A percentile compares a stretch with the other conserved stretches of the same genome.
phyloP scores from a whole-genome alignment of 2,888 invertebrate species.

The Acanthosoma haemorrhoidale region DNA sequence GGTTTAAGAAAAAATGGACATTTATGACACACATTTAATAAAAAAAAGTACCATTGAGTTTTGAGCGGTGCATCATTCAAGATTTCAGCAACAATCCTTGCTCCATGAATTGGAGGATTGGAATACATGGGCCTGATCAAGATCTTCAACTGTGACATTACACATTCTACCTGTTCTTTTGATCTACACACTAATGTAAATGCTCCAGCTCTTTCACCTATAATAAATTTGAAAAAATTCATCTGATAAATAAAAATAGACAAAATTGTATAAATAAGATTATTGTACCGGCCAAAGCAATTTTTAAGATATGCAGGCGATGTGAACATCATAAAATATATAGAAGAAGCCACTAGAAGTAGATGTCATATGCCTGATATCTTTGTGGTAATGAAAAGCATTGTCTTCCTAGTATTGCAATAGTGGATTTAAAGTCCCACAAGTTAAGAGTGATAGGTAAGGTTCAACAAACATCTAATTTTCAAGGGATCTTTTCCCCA shows the following conservation, averaged over 20 bases:
- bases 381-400: no score
- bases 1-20: not conserved
- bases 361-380: no score
- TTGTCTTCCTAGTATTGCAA: no score
- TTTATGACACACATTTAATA: not conserved
- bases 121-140: conserved; percentile 93
- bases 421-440: no score
- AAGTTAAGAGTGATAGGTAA: no score
- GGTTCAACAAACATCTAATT: no score
- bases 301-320: no score
- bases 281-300: no score
- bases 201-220: conserved; percentile 91
- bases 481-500: no score
- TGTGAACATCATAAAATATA: no score
- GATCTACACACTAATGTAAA: conserved; percentile 70
- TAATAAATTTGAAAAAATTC: not conserved
- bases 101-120: conserved; percentile 92
- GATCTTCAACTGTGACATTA: conserved; percentile 92
- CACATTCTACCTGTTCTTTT: conserved; percentile 73
- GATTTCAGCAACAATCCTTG: conserved; percentile 82
- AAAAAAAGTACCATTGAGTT: conserved; percentile 60
- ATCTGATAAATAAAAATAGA: not conserved
- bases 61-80: conserved; percentile 65
- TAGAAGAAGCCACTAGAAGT: no score
- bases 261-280: no score